These are phyloP conservation scores for Alexandromys fortis DNA, from an alignment of 2,113 vertebrate genomes.

Conservation along the genomic window DNA sequence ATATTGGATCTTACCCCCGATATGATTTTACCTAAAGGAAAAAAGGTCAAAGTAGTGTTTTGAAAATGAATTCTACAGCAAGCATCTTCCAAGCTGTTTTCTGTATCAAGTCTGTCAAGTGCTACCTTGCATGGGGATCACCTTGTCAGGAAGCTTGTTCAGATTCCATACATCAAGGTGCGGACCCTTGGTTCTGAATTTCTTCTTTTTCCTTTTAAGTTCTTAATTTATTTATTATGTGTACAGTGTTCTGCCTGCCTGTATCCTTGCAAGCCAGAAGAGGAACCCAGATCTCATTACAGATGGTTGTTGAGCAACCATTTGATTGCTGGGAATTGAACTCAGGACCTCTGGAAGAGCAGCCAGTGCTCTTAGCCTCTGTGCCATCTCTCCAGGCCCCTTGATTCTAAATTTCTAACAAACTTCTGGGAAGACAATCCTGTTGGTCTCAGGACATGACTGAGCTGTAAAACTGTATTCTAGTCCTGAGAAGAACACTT, in stretches of 20 bases:
- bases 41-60: background rate
- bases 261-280: too few species aligned
- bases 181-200: background rate
- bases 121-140: background rate
- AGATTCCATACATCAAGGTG: background rate
- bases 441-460: background rate
- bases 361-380: too few species aligned
- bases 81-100: background rate
- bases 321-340: too few species aligned
- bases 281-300: too few species aligned
- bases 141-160: background rate
- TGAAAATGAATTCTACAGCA: constrained; percentile 30
- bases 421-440: background rate
- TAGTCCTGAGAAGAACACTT: background rate
- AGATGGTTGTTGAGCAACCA: too few species aligned
- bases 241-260: too few species aligned
- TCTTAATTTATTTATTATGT: too few species aligned
- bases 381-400: too few species aligned
- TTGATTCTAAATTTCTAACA: background rate
- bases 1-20: background rate
- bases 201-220: too few species aligned
- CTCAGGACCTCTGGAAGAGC: too few species aligned
- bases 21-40: too few species aligned
- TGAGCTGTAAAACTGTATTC: background rate
- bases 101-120: background rate